A percentile compares a stretch with the other conserved stretches of the same genome.
These are phyloP conservation scores for Varecia variegata DNA, from an alignment of 2,797 vertebrate species.

Conservation along the genomic window DNA sequence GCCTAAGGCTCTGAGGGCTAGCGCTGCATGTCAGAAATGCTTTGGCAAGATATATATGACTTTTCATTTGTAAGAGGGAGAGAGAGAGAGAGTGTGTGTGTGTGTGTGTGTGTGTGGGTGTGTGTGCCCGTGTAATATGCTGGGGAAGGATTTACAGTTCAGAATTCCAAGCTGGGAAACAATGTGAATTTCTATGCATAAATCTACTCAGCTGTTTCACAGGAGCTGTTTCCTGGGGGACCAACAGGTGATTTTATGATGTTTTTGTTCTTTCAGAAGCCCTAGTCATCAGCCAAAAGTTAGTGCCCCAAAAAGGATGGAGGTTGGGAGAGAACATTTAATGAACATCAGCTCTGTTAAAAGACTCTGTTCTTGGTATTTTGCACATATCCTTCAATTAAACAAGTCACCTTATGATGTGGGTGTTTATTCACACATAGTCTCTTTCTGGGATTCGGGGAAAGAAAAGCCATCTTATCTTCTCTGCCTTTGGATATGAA, in stretches of 20 bases:
- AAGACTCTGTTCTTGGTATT: not conserved
- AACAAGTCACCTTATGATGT: not conserved
- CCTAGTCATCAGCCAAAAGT: constrained; percentile 1
- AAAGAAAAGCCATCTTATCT: not conserved
- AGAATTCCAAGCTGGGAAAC: constrained; percentile 77
- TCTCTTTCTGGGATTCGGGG: not conserved
- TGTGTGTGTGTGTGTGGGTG: constrained; percentile 60
- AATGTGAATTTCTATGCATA: constrained; percentile 36
- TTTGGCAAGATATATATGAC: constrained; percentile 81
- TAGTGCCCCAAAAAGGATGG: not conserved
- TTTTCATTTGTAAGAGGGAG: constrained; percentile 83
- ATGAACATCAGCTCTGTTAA: not conserved
- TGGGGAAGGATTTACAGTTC: constrained; percentile 76
- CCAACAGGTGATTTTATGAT: not conserved
- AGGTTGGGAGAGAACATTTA: not conserved
- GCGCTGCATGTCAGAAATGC: constrained; percentile 79
- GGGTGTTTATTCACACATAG: not conserved
- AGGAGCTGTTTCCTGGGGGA: constrained; percentile 4
- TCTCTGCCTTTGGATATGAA: not conserved
- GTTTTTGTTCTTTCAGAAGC: constrained; percentile 19
- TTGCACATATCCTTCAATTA: not conserved
- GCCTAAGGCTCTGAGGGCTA: constrained; percentile 77
- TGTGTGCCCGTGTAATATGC: constrained; percentile 6
- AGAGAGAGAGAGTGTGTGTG: constrained; percentile 63
- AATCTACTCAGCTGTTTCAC: constrained; percentile 43